A percentile compares a stretch with the other conserved stretches of the same genome.
These are phyloP conservation scores for Chrysogorgia sp. DNA, from an alignment of 92 coral and sea anemone genomes.

Conservation along the genomic window DNA sequence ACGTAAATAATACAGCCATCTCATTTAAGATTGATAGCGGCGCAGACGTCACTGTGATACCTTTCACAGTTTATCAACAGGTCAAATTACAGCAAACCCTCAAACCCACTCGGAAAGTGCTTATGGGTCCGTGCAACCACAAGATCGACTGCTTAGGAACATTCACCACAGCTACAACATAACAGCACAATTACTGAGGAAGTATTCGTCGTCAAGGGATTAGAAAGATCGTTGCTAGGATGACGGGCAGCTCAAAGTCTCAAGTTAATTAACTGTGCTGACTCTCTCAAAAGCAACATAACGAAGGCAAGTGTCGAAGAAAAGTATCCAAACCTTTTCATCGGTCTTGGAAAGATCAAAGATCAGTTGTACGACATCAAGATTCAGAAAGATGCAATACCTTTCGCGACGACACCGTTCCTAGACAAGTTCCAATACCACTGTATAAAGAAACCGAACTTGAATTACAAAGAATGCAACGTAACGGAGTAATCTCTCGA, in stretches of 20 bases:
- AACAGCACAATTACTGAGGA: constrained; percentile 33
- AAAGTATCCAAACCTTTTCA: constrained; percentile 42
- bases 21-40: constrained; percentile 57
- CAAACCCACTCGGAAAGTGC: constrained; percentile 25
- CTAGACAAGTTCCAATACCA: constrained; percentile 43
- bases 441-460: constrained; percentile 39
- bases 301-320: background rate
- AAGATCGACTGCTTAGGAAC: constrained; percentile 49
- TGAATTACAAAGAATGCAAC: constrained; percentile 41
- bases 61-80: constrained; percentile 44
- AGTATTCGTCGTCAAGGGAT: constrained; percentile 30
- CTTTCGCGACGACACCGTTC: constrained; percentile 53
- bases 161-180: constrained; percentile 21
- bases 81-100: constrained; percentile 34
- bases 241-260: constrained; percentile 36
- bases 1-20: background rate
- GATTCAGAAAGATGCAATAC: constrained; percentile 42
- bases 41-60: constrained; percentile 60
- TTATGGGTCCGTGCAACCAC: constrained; percentile 56
- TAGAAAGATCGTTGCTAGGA: constrained; percentile 58
- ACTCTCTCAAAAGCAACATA: constrained; percentile 24
- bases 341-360: constrained; percentile 37
- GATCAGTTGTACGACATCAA: constrained; percentile 47
- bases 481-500: constrained; percentile 18
- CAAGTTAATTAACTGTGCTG: constrained; percentile 27